Conservation (phyloP, 2,888 invertebrate genomes). For the Bombyx huttoni region DNA sequence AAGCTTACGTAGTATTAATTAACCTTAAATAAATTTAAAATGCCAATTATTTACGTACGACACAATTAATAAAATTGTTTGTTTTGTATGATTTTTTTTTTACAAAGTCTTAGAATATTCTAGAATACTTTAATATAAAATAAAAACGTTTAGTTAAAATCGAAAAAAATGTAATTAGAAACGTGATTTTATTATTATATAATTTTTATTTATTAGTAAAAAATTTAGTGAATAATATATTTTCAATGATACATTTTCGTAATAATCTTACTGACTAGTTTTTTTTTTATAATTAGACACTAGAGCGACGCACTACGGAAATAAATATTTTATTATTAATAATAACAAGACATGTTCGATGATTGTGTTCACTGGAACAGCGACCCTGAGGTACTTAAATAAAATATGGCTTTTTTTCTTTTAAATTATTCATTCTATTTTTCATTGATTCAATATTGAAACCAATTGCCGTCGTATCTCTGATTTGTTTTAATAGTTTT, state of each 20-base stretch:
- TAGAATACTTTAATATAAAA: too few relatives aligned
- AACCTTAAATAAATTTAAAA: slow-evolving; percentile 38
- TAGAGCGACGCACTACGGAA: background rate
- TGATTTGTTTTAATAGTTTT: too few relatives aligned
- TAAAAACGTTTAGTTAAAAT: background rate
- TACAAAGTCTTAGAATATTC: background rate
- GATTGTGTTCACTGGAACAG: too few relatives aligned
- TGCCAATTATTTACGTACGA: slow-evolving; percentile 65
- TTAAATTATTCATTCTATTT: too few relatives aligned
- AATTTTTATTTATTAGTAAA: slow-evolving; percentile 3
- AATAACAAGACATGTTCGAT: background rate
- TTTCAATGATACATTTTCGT: slow-evolving; percentile 17
- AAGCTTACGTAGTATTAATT: slow-evolving; percentile 23
- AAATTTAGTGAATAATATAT: slow-evolving; percentile 9
- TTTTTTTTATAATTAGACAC: slow-evolving; percentile 19
- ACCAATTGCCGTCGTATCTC: too few relatives aligned
- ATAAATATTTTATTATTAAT: background rate
- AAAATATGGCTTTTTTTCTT: background rate
- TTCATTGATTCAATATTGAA: too few relatives aligned
- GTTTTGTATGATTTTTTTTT: slow-evolving; percentile 2
- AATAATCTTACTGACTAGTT: slow-evolving; percentile 62
- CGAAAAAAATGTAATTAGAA: background rate
- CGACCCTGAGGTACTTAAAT: background rate
- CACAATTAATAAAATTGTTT: slow-evolving; percentile 25
- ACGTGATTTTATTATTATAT: background rate